A percentile compares a stretch with the other conserved stretches of the same genome.
These are phyloP conservation scores for Xiphophorus maculatus DNA, from an alignment of 2,113 vertebrate genomes.

Conservation along the genomic window DNA sequence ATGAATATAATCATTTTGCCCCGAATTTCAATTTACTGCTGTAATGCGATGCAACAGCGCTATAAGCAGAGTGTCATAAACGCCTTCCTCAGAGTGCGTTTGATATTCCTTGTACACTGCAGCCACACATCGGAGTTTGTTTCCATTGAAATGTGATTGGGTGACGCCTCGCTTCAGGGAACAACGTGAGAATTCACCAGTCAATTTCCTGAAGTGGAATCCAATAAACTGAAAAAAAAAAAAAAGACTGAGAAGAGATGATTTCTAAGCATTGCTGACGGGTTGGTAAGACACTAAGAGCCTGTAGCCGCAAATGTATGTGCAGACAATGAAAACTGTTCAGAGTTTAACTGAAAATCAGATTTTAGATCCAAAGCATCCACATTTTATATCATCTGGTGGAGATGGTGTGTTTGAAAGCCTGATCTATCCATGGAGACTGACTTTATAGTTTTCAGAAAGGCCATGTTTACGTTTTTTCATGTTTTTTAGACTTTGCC, in stretches of 20 bases:
- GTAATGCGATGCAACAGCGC: constrained; percentile 58
- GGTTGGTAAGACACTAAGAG: not conserved
- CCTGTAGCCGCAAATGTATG: not conserved
- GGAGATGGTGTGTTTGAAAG: not conserved
- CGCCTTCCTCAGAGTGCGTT: constrained; percentile 35
- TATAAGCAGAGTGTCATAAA: constrained; percentile 31
- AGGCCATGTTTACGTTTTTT: too few relatives aligned
- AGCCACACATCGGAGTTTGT: constrained; percentile 29
- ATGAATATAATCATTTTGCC: constrained; percentile 64
- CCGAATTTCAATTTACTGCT: constrained; percentile 59
- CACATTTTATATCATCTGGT: not conserved
- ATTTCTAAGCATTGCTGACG: constrained; percentile 21
- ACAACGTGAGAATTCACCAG: constrained; percentile 47
- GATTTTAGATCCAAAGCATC: not conserved
- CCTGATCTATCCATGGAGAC: not conserved
- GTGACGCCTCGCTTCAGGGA: constrained; percentile 46
- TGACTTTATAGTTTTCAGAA: too few relatives aligned
- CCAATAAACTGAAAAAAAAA: constrained; percentile 29
- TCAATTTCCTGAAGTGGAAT: constrained; percentile 68
- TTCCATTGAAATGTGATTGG: constrained; percentile 63
- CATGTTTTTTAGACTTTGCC: too few relatives aligned
- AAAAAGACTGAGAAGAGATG: constrained; percentile 13
- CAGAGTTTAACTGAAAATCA: not conserved
- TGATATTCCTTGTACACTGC: constrained; percentile 33
- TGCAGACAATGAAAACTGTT: not conserved